phyloP scores from a whole-genome alignment of 2,797 vertebrate genomes.

The Aphelocoma californica region DNA sequence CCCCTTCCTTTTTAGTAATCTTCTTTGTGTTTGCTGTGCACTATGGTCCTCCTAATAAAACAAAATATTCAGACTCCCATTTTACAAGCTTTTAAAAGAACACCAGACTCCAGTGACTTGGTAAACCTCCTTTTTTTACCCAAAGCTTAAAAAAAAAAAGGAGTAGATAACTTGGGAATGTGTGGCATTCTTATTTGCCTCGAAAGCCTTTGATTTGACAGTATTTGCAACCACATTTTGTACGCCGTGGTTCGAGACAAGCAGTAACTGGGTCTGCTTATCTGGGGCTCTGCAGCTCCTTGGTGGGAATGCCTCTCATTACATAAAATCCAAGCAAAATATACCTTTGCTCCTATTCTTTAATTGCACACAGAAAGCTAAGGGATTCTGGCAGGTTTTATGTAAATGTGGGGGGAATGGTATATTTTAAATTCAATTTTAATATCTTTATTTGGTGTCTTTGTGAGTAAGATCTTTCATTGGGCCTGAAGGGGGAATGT shows the following conservation, averaged over 20 bases:
- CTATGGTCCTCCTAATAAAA: constrained; percentile 59
- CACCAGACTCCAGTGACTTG: constrained; percentile 57
- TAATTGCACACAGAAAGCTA: background rate
- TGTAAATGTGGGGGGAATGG: background rate
- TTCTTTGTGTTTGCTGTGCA: constrained; percentile 30
- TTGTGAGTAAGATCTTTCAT: background rate
- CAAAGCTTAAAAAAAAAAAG: constrained; percentile 3
- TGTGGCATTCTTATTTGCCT: constrained; percentile 56
- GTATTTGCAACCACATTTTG: constrained; percentile 29
- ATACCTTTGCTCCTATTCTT: background rate
- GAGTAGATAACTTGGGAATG: constrained; percentile 71
- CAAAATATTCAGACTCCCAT: constrained; percentile 68
- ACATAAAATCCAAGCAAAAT: background rate
- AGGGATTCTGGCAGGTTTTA: background rate
- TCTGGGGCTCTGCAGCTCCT: background rate
- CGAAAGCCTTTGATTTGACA: constrained; percentile 64
- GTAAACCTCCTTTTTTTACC: constrained; percentile 16
- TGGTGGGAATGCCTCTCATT: background rate
- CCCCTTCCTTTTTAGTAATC: constrained; percentile 49
- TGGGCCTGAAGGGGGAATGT: background rate
- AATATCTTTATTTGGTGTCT: background rate
- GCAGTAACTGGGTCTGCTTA: constrained; percentile 30
- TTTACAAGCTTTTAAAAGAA: constrained; percentile 75
- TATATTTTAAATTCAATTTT: background rate
- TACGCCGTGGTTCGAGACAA: background rate